phyloP scores from a whole-genome alignment of 1,140 invertebrate genomes.

The Drosophila persimilis region DNA sequence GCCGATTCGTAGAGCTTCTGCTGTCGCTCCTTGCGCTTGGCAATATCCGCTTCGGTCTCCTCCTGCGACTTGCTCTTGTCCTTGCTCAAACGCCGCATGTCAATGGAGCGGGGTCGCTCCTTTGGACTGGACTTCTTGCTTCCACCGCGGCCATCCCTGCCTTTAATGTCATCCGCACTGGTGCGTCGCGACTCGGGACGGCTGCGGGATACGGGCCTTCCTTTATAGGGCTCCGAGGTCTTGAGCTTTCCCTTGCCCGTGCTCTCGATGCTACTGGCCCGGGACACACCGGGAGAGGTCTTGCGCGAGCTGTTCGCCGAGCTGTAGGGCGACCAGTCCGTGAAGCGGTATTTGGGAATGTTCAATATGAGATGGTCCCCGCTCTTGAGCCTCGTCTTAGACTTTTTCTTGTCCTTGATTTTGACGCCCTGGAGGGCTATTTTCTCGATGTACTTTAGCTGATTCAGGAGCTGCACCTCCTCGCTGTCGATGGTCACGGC shows the following conservation, averaged over 20 bases:
- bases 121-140: constrained; percentile 84
- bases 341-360: constrained; percentile 82
- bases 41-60: constrained; percentile 87
- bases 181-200: constrained; percentile 84
- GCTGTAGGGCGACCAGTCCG: constrained; percentile 81
- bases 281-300: constrained; percentile 79
- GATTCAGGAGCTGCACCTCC: constrained; percentile 84
- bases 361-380: constrained; percentile 81
- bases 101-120: constrained; percentile 87
- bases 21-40: constrained; percentile 87
- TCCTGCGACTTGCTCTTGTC: constrained; percentile 88
- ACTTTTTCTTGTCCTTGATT: constrained; percentile 82
- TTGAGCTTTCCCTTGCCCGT: constrained; percentile 76
- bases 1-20: constrained; percentile 89
- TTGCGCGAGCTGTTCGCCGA: constrained; percentile 81
- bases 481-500: constrained; percentile 85
- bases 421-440: constrained; percentile 82
- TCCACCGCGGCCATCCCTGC: constrained; percentile 82
- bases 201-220: constrained; percentile 84
- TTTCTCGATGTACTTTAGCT: constrained; percentile 77
- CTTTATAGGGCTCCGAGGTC: constrained; percentile 71
- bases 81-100: constrained; percentile 86
- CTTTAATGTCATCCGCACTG: constrained; percentile 84
- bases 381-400: constrained; percentile 79
- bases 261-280: constrained; percentile 81